Conservation (phyloP, 2,888 invertebrate genomes). For the Drosophila mettleri region DNA sequence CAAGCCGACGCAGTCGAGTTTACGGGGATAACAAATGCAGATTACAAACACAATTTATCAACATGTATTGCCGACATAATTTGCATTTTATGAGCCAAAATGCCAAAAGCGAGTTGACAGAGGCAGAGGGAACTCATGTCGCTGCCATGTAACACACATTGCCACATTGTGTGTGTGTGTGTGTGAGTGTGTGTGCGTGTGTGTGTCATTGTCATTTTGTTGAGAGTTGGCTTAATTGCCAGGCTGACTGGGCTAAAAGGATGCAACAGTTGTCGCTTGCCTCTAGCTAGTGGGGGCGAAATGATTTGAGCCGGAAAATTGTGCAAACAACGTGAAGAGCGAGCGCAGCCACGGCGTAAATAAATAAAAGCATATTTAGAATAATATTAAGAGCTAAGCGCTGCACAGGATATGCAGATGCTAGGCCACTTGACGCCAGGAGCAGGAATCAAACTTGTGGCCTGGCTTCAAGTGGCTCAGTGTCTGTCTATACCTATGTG, state of each 20-base stretch:
- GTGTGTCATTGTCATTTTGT: conserved; percentile 72
- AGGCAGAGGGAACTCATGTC: conserved; percentile 28
- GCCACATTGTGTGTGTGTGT: not conserved
- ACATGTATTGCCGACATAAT: conserved; percentile 71
- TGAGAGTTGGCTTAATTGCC: conserved; percentile 80
- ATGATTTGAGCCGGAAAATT: conserved; percentile 69
- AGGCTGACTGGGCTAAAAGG: conserved; percentile 45
- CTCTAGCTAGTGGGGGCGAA: conserved; percentile 15
- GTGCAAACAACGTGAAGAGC: conserved; percentile 58
- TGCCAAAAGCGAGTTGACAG: conserved; percentile 30
- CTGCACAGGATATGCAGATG: conserved; percentile 23
- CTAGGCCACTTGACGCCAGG: conserved; percentile 11
- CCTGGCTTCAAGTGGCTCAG: too few relatives aligned
- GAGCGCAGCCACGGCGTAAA: conserved; percentile 59
- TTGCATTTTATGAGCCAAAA: conserved; percentile 58
- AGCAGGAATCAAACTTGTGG: conserved; percentile 3
- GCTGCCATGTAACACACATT: conserved; percentile 36
- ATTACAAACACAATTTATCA: conserved; percentile 70
- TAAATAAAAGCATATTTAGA: conserved; percentile 75
- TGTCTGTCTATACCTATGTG: not conserved
- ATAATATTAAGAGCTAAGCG: conserved; percentile 52
- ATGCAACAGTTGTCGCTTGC: conserved; percentile 52
- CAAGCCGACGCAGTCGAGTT: conserved; percentile 11
- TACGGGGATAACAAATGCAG: conserved; percentile 1
- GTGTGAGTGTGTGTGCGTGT: conserved; percentile 14